Base-by-base conservation (phyloP, 1,140 invertebrate species). In the Telenomus remus region DNA sequence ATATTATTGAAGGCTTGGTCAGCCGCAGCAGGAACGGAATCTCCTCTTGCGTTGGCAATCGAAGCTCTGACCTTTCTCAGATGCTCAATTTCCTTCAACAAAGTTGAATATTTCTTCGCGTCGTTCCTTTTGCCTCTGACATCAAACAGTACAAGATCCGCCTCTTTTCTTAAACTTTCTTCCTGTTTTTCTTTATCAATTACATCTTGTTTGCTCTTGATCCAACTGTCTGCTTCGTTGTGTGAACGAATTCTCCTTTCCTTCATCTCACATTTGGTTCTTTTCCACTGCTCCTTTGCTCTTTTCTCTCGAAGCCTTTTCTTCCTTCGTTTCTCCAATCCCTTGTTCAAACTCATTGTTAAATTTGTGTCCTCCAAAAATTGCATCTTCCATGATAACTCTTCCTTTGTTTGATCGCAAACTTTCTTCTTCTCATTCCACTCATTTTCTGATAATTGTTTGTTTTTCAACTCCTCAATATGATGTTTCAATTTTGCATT, bases 41-140 rank as follows among this genome's bases (percentile, higher is more conserved):
- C 89, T 11, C 92, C 92, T 79, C 91, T 88, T 3, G 91, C 90
- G 48, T 86, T 86, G 27, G 89, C 90, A 43, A 91, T 90, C 27
- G 91, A 90, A 44, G 90, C 85, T 71, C 93, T 89, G 5, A 92
- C 88, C 55, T 85, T 87, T 47, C 93, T 85, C 8, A 95, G 84
- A 80, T 92, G 92, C 19, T 89, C 69, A 12, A 95, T 79, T 9
- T 91, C 89, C 33, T 91, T 89, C 12, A 95, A 80, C 15, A 94
- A 82, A 0, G 87, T 84, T 1, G 93, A 80, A 76, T 90, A 91
- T 77, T 92, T 92, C 55, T 90, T 91, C 0, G 91, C 91, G 80
- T 95, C 93, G 35, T 83, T 89, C 79, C 93, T 91, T 81, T 94
- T 94, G 47, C 89, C 89, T 16, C 90, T 84, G 0, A 94, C 92